Base-by-base conservation (phyloP, 2,888 invertebrate species). In the Boloria euphrosyne region DNA sequence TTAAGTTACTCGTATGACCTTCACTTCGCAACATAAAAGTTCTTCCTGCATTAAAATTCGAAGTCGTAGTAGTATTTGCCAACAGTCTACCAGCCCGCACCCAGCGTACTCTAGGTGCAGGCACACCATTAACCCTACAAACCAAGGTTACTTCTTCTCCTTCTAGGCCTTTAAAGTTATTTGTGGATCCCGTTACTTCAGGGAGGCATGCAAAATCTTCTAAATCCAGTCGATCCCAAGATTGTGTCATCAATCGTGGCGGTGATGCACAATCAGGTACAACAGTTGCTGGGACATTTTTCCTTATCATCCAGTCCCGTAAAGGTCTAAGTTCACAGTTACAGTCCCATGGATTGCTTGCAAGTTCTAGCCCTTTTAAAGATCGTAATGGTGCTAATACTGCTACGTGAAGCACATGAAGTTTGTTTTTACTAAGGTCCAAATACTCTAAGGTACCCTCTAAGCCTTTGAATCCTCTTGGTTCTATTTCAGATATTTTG, bases 341-440 rank as follows among this genome's bases (percentile, higher is more conserved):
- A 82, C 97, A 97, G 82, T 96, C 95, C 96, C 97, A 97, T 0
- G 95, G 96, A 84, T 97, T 97, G 68, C 93, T 94, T n/a, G 95
- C 94, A 71, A 97, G 84, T 76, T 96, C 96, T 69, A 97, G 86
- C 14, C 96, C 96, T 78, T 96, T 95, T 61, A 97, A 85, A 71
- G 94, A 94, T 71, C 94, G 90, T 54, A 97, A 85, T 13, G 94
- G 93, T 0, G 95, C 95, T 68, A 97, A 89, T 13, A 95, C 94
- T 46, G 94, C 93, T 14, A 96, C 93, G 65, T 93, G 93, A 14
- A 96, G 92, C 68, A 95, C 94, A 58, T 93, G 93, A 70, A 97
- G 81, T 78, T 93, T 94, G 81, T 97, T 97, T 74, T 94, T 94
- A 79, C 96, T 96, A 64, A 97, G 87, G 80, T 95, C 96, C 67